Conservation (phyloP, 2,797 vertebrate species). For the Adrianichthys oophorus region DNA sequence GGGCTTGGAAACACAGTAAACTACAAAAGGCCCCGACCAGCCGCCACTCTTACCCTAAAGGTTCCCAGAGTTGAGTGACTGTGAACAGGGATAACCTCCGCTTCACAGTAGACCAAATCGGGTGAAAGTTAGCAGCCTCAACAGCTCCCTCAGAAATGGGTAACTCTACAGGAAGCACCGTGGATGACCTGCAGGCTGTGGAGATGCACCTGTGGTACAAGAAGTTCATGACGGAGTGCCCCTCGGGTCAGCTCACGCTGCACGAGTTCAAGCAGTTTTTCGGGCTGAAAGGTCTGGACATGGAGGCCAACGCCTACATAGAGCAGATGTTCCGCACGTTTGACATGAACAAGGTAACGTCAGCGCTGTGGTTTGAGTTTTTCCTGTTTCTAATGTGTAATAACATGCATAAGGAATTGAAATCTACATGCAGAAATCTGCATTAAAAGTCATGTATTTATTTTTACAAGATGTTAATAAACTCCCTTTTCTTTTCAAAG, state of each 20-base stretch:
- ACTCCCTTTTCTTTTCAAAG: too few species aligned
- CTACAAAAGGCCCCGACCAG: conserved; percentile 64
- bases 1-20: conserved; percentile 3
- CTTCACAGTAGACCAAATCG: conserved; percentile 76
- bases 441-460: too few species aligned
- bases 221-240: conserved; percentile 93
- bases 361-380: background rate
- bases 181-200: conserved; percentile 89
- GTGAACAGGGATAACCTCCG: conserved; percentile 66
- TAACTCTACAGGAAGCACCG: conserved; percentile 80
- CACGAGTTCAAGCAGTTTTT: conserved; percentile 96
- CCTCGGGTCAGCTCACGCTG: conserved; percentile 90
- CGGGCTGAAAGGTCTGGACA: conserved; percentile 84
- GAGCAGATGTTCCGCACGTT: conserved; percentile 95
- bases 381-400: too few species aligned
- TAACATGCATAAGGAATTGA: too few species aligned
- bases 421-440: too few species aligned
- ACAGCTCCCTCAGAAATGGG: conserved; percentile 72
- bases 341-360: conserved; percentile 92
- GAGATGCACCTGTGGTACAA: conserved; percentile 96
- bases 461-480: too few species aligned
- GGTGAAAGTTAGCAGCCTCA: conserved; percentile 12
- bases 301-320: conserved; percentile 88
- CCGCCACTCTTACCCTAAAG: conserved; percentile 16
- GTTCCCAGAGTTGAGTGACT: conserved; percentile 71